phyloP scores from a whole-genome alignment of 2,888 invertebrate genomes.

The Luperina testacea region DNA sequence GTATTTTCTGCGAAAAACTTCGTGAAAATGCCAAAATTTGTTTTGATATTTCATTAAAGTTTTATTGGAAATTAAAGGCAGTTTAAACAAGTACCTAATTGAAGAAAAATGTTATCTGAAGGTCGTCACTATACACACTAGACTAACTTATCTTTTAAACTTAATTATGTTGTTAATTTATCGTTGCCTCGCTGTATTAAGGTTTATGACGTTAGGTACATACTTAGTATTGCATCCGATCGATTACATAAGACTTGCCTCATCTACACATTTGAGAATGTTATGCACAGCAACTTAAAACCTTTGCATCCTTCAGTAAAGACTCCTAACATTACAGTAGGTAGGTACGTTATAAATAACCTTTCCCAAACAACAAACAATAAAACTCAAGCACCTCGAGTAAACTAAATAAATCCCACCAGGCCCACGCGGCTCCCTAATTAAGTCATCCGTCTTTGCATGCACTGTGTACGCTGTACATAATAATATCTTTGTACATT shows the following conservation, averaged over 20 bases:
- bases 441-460: slow-evolving; percentile 54
- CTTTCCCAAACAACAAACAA: background rate
- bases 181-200: no score
- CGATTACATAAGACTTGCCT: no score
- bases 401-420: background rate
- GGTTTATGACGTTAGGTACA: no score
- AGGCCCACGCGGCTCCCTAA: slow-evolving; percentile 18
- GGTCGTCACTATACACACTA: background rate
- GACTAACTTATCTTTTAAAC: no score
- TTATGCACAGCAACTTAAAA: background rate
- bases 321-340: background rate
- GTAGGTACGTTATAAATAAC: background rate
- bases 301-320: background rate
- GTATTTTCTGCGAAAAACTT: background rate
- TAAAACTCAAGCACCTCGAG: background rate
- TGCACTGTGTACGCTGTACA: slow-evolving; percentile 27
- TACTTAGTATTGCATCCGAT: no score
- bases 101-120: slow-evolving; percentile 11
- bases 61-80: slow-evolving; percentile 2
- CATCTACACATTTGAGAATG: background rate
- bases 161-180: background rate
- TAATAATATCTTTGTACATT: slow-evolving; percentile 27
- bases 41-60: slow-evolving; percentile 17
- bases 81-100: slow-evolving; percentile 10
- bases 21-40: slow-evolving; percentile 2